Percentiles rank a stretch among this genome's conserved stretches.
Conservation (phyloP, 2,797 vertebrate species). For the Poecilia picta region DNA sequence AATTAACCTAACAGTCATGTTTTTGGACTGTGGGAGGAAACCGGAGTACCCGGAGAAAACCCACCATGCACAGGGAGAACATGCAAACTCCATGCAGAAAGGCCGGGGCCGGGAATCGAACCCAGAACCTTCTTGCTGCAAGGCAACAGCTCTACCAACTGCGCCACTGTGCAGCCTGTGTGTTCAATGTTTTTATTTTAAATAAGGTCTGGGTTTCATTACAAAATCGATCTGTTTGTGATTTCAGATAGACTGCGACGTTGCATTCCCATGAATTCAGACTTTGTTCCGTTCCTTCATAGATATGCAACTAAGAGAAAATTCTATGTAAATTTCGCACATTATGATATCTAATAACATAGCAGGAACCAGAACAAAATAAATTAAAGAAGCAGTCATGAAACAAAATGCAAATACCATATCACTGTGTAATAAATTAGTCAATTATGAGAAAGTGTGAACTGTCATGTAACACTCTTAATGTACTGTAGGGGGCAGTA, state of each 20-base stretch:
- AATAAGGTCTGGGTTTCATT: background rate
- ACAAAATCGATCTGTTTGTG: background rate
- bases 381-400: background rate
- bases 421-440: background rate
- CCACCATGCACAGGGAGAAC: too few species aligned
- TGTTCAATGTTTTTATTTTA: background rate
- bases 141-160: too few species aligned
- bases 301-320: background rate
- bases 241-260: background rate
- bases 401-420: background rate
- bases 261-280: background rate
- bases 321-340: background rate
- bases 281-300: background rate
- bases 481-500: constrained; percentile 55
- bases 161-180: too few species aligned
- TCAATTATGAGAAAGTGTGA: background rate
- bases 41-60: too few species aligned
- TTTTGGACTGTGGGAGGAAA: too few species aligned
- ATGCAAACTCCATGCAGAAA: too few species aligned
- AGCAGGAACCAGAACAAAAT: background rate
- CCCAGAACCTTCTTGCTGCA: too few species aligned
- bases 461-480: background rate
- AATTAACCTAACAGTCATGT: too few species aligned
- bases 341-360: background rate
- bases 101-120: too few species aligned